Evolutionary conservation across 35 echinoderm and acorn worm genomes (phyloP), one percentile per base, ranked within the genome.

Genomic region (Lytechinus variegatus): DNA sequence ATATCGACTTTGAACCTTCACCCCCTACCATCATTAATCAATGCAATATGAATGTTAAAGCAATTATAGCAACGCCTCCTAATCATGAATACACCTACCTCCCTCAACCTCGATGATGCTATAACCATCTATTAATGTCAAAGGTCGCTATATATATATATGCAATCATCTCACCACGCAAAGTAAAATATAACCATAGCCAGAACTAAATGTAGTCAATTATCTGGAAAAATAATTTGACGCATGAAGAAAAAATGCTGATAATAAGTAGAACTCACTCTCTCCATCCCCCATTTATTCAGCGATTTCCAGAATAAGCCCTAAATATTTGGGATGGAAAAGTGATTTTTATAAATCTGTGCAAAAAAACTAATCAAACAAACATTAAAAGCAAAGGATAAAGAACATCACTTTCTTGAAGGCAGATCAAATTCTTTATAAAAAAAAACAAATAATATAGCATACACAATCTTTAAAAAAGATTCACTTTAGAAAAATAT

Each of bases 301-400:
- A 90, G 88, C 5, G 27, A 90, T 54, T 90, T 90, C 88, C 88
- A 90, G 88, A 29, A 90, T 52, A 90, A 10, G 7, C 88, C 88
- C 88, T 90, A 90, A 6, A 90, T 52, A 52, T 90, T 44, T 54
- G 3, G 16, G 27, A 90, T 6, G 29, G 88, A 52, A 90, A 52
- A 90, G 33, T 44, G 33, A 44, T 44, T 44, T 44, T 44, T 44
- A 44, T 44, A 44, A 44, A 44, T 44, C 33, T 44, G 33, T 44
- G 2, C 33, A 2, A 0, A 44, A 44, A 44, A 44, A 44, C 33
- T 44, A 44, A 44, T 44, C 33, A 0, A 44, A 44, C 33, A 44
- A 44, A 44, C 33, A 44, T 44, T 44, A 44, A 44, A 44, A 44
- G 33, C 33, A 44, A 2, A 44, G 33, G 33, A 44, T 44, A 44